Percentiles rank a stretch among this genome's conserved stretches.
phyloP scores from a whole-genome alignment of 2,797 vertebrate species.

The Pagetopsis macropterus region DNA sequence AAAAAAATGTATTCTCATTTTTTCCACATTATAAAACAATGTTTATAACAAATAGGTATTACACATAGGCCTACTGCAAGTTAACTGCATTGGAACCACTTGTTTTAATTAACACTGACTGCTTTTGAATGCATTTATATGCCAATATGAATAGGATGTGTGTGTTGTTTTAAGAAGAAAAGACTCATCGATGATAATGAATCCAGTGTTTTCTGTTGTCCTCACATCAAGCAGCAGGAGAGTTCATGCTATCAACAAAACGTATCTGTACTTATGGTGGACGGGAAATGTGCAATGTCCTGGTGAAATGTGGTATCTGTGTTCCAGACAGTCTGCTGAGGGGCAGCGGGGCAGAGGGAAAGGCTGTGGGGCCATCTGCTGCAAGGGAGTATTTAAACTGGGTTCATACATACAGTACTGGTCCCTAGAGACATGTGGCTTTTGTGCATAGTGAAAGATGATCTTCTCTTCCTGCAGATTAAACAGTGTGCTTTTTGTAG shows the following conservation, averaged over 20 bases:
- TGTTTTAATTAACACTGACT: background rate
- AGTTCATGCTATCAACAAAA: background rate
- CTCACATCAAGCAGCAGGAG: background rate
- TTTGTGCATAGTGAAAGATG: constrained; percentile 18
- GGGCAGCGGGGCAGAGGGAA: constrained; percentile 59
- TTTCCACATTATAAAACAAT: background rate
- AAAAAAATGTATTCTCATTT: background rate
- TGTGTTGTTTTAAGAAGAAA: background rate
- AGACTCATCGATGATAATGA: background rate
- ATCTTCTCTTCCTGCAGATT: constrained; percentile 14
- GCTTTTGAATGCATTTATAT: background rate
- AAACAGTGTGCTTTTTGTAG: constrained; percentile 27
- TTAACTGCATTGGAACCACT: background rate
- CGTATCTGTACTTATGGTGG: background rate
- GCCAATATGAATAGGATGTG: background rate
- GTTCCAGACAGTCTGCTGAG: constrained; percentile 53
- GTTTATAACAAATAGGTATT: background rate
- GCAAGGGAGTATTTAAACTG: constrained; percentile 23
- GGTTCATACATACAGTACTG: constrained; percentile 12
- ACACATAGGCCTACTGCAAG: background rate
- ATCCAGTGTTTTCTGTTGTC: background rate
- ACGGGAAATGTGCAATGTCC: constrained; percentile 22
- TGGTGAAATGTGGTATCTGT: constrained; percentile 28
- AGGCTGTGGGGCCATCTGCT: constrained; percentile 47
- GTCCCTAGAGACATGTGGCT: constrained; percentile 5